Base-by-base conservation (phyloP, 2,113 vertebrate genomes). In the Micronycteris hirsuta region DNA sequence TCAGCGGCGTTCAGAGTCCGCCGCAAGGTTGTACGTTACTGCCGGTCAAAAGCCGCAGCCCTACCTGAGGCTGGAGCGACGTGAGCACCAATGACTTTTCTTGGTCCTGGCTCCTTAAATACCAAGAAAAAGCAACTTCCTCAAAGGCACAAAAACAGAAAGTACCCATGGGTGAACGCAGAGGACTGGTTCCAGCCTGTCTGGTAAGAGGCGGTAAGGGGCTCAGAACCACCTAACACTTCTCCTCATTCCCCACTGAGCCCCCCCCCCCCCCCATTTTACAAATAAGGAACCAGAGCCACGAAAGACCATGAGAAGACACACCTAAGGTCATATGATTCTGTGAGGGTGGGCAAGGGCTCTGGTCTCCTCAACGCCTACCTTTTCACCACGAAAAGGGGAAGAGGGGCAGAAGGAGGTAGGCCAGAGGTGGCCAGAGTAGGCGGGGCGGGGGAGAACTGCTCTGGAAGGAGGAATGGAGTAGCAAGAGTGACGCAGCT, bases 41-140 rank as follows among this genome's bases (percentile, higher is more conserved):
- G 86, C 85, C 47, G 76, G 92, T 77, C 84, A 74, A 54, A 97
- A 96, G 80, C 94, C 86, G 33, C 91, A 96, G 33, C 41, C 76
- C 87, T 94, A 95, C 94, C 96, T 96, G 92, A 96, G 88, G 85
- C 76, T 88, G 47, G 76, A 82, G 68, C 73, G 58, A 74, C 13
- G 77, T 49, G 68, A 83, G 91, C 47, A 54, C 56, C 89, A 31
- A 33, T 94, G 26, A 22, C 43, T 95, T 91, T 94, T 93, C 61
- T 96, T 77, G 28, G 85, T 90, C 65, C 88, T 83, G 94, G 41
- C 77, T 92, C 77, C 74, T 31, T 52, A 74, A 96, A 97, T 96
- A 95, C 56, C 86, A 95, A 95, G 88, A 97, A 94, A 94, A 89
- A 86, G 74, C 71, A 73, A 95, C 96, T 97, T 97, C 96, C 93